phyloP scores from a whole-genome alignment of 2,888 invertebrate species.

The Latrodectus hesperus region DNA sequence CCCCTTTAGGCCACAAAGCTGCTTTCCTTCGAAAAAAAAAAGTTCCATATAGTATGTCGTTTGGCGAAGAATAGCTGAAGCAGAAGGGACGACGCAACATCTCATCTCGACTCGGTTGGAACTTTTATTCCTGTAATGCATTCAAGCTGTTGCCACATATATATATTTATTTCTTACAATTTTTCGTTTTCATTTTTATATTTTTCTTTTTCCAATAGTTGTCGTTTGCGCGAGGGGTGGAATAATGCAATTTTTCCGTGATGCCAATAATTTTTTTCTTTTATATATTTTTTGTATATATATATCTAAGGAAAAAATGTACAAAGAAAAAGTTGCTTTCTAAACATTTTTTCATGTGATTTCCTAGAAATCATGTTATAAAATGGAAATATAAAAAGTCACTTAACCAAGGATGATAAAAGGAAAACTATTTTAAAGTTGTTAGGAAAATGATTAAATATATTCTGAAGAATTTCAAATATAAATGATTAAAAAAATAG shows the following conservation, averaged over 20 bases:
- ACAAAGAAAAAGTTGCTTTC: too few relatives aligned
- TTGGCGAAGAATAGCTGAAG: conserved; percentile 45
- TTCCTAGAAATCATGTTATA: too few relatives aligned
- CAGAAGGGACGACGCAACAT: conserved; percentile 58
- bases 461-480: too few relatives aligned
- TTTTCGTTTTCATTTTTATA: conserved; percentile 6
- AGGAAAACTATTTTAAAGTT: too few relatives aligned
- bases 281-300: neutral
- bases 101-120: conserved; percentile 59
- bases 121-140: conserved; percentile 62
- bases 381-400: too few relatives aligned
- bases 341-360: too few relatives aligned
- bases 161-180: conserved; percentile 58
- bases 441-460: too few relatives aligned
- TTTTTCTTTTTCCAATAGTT: conserved; percentile 4
- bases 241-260: conserved; percentile 13
- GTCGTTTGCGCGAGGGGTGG: conserved; percentile 15
- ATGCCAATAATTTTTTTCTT: neutral
- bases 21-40: conserved; percentile 9
- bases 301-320: too few relatives aligned
- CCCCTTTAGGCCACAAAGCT: conserved; percentile 13
- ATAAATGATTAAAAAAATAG: too few relatives aligned
- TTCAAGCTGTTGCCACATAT: conserved; percentile 65
- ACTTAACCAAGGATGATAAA: too few relatives aligned
- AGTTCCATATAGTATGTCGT: conserved; percentile 30